Conservation (phyloP, 2,797 vertebrate species). For the Capromys pilorides region DNA sequence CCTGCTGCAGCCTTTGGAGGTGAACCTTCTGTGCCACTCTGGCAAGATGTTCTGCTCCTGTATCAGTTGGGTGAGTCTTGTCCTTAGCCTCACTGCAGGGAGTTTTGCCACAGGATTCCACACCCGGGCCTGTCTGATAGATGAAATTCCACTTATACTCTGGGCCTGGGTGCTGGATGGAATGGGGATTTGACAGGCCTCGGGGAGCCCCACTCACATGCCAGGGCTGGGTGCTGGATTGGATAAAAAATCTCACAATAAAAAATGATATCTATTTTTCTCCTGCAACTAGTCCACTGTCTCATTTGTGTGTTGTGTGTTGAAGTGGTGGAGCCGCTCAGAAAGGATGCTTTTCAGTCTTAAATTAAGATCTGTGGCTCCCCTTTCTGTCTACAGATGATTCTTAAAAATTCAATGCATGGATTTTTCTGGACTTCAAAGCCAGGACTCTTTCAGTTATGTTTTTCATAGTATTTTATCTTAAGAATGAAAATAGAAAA, state of each 20-base stretch:
- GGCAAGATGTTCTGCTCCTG: too few relatives aligned
- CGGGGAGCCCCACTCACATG: too few relatives aligned
- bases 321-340: not conserved
- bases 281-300: not conserved
- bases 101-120: too few relatives aligned
- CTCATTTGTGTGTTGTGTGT: not conserved
- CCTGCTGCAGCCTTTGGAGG: too few relatives aligned
- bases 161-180: too few relatives aligned
- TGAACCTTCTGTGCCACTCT: too few relatives aligned
- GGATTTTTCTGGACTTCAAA: not conserved
- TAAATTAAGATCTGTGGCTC: not conserved
- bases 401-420: not conserved
- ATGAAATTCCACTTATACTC: too few relatives aligned
- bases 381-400: not conserved
- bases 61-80: too few relatives aligned
- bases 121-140: too few relatives aligned
- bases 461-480: not conserved
- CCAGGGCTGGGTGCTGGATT: too few relatives aligned
- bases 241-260: not conserved
- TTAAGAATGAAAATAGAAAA: slow-evolving; percentile 6
- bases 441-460: not conserved
- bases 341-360: not conserved
- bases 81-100: too few relatives aligned
- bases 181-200: too few relatives aligned
- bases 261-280: not conserved